A percentile compares a stretch with the other conserved stretches of the same genome.
These are phyloP conservation scores for Mythimna lalbum DNA, from an alignment of 2,888 invertebrate species.

Conservation along the genomic window DNA sequence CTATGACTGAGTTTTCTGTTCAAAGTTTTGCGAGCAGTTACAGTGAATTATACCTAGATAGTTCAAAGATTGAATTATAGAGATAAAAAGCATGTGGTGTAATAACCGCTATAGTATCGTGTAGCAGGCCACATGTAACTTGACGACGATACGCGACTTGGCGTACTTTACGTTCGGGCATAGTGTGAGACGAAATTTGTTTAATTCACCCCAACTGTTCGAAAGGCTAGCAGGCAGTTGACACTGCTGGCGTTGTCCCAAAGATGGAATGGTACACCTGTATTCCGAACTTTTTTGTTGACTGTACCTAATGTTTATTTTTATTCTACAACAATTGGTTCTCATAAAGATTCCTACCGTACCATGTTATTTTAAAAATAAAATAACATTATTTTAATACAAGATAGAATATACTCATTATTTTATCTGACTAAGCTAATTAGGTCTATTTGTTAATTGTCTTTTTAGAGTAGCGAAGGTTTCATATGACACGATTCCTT, in stretches of 20 bases:
- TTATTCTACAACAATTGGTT: neutral
- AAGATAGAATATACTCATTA: neutral
- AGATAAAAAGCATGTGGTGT: no score
- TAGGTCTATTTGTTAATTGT: constrained; percentile 5
- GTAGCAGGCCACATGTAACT: neutral
- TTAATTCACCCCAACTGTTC: no score
- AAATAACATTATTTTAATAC: constrained; percentile 2
- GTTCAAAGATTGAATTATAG: neutral
- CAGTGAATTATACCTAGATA: neutral
- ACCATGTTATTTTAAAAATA: constrained; percentile 4
- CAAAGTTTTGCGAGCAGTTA: neutral
- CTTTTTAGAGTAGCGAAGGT: constrained; percentile 15
- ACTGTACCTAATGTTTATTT: neutral
- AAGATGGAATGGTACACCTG: neutral
- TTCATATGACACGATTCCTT: neutral
- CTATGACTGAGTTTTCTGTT: neutral
- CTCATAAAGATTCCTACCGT: constrained; percentile 1
- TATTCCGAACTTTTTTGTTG: constrained; percentile 1
- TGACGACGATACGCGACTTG: no score
- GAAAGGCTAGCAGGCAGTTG: neutral
- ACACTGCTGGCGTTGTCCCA: neutral
- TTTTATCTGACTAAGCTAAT: constrained; percentile 9
- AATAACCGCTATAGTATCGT: neutral
- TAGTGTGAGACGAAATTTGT: no score
- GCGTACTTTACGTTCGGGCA: no score